Base-by-base conservation (phyloP, 2,113 vertebrate genomes). In the Cyprinus carpio region DNA sequence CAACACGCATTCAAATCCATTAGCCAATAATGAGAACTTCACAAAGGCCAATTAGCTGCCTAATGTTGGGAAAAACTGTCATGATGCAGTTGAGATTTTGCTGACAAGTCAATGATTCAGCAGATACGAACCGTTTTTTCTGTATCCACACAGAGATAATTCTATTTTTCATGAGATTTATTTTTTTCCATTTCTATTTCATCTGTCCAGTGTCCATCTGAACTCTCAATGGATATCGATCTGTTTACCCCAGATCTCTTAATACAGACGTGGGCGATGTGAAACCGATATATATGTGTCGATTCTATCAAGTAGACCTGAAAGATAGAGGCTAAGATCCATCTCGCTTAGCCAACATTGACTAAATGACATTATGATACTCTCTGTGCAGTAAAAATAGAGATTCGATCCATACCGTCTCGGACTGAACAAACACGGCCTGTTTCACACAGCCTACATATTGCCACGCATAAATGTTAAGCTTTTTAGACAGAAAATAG, bases 31-130 rank as follows among this genome's bases (percentile, higher is more conserved):
- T 95, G 91, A 90, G 93, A 89, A 90, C 91, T 93, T 91, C 85
- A 91, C 90, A 90, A 92, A 91, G 92, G 92, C 90, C 92, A 92
- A 94, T 94, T 94, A 94, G 91, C 89, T 92, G 88, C 92, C 83
- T 92, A 93, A 94, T 93, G 91, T 92, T 87, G 87, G 90, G 88
- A 89, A 93, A 90, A 85, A 89, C 87, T 92, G 89, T 91, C 92
- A 88, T 88, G 89, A 92, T 89, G 83, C 83, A 76, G 86, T 90
- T 87, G 82, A 81, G 80, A 89, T 91, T 88, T 56, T 89, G 91
- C 92, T 93, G 91, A 92, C 91, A 86, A 88, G 90, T 91, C 90
- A 90, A 90, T 72, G 81, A 72, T 56, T 23, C 81, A 74, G 12
- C 13, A 25, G 20, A 58, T 83, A 81, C 10, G 31, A 46, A 18